These are phyloP conservation scores for Aphelenchoides fujianensis DNA, from an alignment of 1,140 invertebrate species.

Conservation along the genomic window DNA sequence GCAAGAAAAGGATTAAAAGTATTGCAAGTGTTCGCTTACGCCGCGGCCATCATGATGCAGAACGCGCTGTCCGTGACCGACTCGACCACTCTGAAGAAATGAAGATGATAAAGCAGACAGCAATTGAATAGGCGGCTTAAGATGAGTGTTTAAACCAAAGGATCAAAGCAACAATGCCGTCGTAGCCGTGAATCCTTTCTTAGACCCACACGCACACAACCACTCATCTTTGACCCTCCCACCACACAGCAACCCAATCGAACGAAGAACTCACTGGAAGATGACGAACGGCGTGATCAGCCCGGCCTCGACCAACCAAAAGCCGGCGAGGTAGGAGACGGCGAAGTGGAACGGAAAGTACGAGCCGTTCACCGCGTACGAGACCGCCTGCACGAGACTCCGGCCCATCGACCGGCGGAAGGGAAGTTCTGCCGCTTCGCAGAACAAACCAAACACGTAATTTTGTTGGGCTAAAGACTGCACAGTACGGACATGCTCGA, in stretches of 20 bases:
- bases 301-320: slow-evolving; percentile 13
- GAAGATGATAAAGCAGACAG: not conserved
- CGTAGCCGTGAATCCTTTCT: no score
- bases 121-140: not conserved
- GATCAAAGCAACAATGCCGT: no score
- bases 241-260: no score
- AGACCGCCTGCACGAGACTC: slow-evolving; percentile 27
- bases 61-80: slow-evolving; percentile 46
- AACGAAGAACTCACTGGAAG: not conserved
- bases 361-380: slow-evolving; percentile 1
- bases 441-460: not conserved
- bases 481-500: slow-evolving; percentile 45
- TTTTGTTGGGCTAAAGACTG: slow-evolving; percentile 22
- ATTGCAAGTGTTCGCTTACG: no score
- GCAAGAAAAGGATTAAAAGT: no score
- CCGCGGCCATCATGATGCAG: slow-evolving; percentile 53
- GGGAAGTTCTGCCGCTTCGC: slow-evolving; percentile 34
- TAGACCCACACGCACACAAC: no score
- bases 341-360: slow-evolving; percentile 27
- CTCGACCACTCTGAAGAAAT: slow-evolving; percentile 47
- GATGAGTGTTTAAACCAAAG: no score
- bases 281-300: not conserved
- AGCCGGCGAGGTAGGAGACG: slow-evolving; percentile 35
- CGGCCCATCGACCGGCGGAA: slow-evolving; percentile 35
- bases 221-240: no score